Percentiles rank a stretch among this genome's conserved stretches.
phyloP scores from a whole-genome alignment of 2,113 vertebrate species.

The Mellivora capensis region DNA sequence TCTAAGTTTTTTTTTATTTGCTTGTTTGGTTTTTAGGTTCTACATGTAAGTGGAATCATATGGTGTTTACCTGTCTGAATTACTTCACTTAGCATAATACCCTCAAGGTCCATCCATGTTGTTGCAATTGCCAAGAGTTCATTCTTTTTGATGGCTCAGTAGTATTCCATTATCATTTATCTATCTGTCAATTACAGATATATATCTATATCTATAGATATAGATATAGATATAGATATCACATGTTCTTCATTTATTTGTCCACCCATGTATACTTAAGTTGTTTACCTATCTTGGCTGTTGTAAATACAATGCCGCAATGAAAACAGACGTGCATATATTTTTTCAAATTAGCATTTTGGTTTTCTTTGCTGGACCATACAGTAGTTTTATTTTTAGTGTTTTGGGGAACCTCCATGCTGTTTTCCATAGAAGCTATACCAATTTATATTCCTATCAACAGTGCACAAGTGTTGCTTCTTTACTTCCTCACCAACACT shows the following conservation, averaged over 20 bases:
- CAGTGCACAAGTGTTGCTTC: background rate
- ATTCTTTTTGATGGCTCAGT: background rate
- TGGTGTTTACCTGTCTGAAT: background rate
- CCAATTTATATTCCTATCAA: background rate
- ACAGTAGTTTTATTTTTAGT: background rate
- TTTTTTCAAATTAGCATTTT: background rate
- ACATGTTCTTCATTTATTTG: background rate
- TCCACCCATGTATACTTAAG: background rate
- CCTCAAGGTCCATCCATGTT: background rate
- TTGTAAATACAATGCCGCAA: background rate
- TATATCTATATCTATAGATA: too few species aligned
- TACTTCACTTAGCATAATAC: background rate
- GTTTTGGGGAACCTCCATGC: background rate
- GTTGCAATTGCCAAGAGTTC: background rate
- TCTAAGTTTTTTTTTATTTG: background rate
- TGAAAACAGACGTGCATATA: background rate
- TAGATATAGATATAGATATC: too few species aligned
- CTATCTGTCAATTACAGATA: too few species aligned
- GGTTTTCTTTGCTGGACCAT: background rate
- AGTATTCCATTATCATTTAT: background rate
- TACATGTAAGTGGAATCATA: background rate
- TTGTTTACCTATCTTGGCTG: background rate
- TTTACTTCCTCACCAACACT: background rate
- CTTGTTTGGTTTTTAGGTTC: background rate
- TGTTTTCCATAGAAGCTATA: background rate